Conservation (phyloP, 2,113 vertebrate species). For the Chlamydotis undulata region DNA sequence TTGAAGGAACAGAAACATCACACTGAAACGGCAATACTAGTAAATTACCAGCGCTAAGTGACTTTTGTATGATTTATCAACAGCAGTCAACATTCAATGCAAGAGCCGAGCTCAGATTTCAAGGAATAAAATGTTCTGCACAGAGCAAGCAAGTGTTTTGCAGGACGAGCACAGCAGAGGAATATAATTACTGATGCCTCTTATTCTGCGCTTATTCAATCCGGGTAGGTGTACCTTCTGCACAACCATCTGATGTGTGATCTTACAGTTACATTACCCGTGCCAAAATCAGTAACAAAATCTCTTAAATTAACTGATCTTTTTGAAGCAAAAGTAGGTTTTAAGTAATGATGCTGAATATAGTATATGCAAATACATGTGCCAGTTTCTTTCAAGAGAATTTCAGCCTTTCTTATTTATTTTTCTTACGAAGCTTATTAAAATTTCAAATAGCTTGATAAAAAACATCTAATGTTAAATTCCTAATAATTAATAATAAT, state of each 20-base stretch:
- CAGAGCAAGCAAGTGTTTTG: background rate
- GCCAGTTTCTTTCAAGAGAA: background rate
- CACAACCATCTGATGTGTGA: constrained; percentile 55
- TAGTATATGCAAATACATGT: background rate
- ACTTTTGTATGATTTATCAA: background rate
- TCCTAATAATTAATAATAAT: background rate
- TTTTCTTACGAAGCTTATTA: background rate
- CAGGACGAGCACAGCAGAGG: background rate
- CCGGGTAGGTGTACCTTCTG: constrained; percentile 10
- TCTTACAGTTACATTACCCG: constrained; percentile 19
- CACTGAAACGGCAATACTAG: background rate
- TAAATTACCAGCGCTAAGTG: background rate
- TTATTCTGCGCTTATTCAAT: background rate
- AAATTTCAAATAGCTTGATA: background rate
- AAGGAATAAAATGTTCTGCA: constrained; percentile 10
- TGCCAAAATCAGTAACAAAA: constrained; percentile 29
- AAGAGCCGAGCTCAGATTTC: background rate
- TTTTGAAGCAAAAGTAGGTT: background rate
- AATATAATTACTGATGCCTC: constrained; percentile 26
- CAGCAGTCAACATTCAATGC: background rate
- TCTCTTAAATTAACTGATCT: constrained; percentile 10
- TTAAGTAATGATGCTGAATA: background rate
- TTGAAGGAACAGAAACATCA: background rate
- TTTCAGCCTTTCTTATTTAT: background rate
- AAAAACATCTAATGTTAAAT: background rate